Conservation (phyloP, 2,888 invertebrate species). For the Cephus runcator region DNA sequence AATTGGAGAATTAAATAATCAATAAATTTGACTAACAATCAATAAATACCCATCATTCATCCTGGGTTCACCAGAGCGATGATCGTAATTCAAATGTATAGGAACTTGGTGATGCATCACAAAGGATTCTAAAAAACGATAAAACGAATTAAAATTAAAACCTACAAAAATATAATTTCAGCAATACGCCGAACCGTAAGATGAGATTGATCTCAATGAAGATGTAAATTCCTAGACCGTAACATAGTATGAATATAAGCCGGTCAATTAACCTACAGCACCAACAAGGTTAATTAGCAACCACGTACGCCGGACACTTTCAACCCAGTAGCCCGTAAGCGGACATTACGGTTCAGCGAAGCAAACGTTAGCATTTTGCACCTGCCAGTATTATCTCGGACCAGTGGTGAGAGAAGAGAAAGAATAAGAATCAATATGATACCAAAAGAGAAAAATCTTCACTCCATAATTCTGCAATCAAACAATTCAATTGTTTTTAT, state of each 20-base stretch:
- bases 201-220: background rate
- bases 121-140: background rate
- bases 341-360: slow-evolving; percentile 44
- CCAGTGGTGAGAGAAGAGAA: background rate
- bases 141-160: background rate
- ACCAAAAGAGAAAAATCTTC: background rate
- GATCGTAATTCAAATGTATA: background rate
- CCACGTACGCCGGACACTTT: slow-evolving; percentile 46
- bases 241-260: background rate
- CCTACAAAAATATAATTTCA: background rate
- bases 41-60: background rate
- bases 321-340: slow-evolving; percentile 45
- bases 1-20: background rate
- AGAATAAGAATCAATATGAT: background rate
- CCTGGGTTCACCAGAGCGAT: background rate
- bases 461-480: background rate
- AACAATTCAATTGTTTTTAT: background rate
- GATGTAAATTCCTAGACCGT: background rate
- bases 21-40: background rate
- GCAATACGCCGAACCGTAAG: background rate
- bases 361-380: background rate
- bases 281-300: slow-evolving; percentile 54
- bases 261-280: slow-evolving; percentile 17
- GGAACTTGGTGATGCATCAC: background rate
- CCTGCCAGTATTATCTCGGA: background rate